Base-by-base conservation (phyloP, 2,888 invertebrate species). In the Enoplolaimus lenunculus region DNA sequence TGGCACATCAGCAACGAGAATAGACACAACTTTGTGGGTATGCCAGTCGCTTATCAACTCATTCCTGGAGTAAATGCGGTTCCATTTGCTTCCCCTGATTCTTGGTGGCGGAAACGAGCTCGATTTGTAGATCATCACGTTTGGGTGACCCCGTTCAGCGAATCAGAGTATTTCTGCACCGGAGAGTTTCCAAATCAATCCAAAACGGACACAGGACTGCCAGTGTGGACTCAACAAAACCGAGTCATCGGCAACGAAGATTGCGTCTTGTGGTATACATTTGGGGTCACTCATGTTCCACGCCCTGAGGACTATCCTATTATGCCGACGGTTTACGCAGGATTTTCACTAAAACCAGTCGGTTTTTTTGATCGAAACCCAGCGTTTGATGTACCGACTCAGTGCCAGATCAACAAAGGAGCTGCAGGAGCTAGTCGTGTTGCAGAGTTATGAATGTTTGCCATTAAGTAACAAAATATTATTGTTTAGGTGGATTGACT, bases 291-390 rank as follows among this genome's bases (percentile, higher is more conserved):
- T 34, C 72, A 72, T 34, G 34, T 72, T 13, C 71, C 60, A 2
- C 34, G 72, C 31, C 72, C 34, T 29, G 72, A 72, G 45, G 72
- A 72, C 60, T 72, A 62, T 65, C 72, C 72, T n/a, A 62, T 72
- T 21, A 72, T 72, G 72, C 72, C 72, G n/a, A 60, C 33, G 28
- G 60, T 45, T 2, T 1, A 13, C n/a, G 30, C 34, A n/a, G 68
- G 72, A 29, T 73, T 72, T 60, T 3, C n/a, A 1, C 34, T 72
- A 31, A 72, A 68, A 71, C 72, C 72, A 1, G 34, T 68, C 62
- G 72, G 72, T 16, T 72, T 72, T 7, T 72, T 72, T 34, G 31
- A 45, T 28, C 31, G 30, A 28, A 72, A 72, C 45, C 72, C 72
- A 3, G 28, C 72, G 0, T 62, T 3, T 21, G 71, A 71, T 30